phyloP scores from a whole-genome alignment of 1,140 invertebrate genomes.

The Trichogramma pretiosum region DNA sequence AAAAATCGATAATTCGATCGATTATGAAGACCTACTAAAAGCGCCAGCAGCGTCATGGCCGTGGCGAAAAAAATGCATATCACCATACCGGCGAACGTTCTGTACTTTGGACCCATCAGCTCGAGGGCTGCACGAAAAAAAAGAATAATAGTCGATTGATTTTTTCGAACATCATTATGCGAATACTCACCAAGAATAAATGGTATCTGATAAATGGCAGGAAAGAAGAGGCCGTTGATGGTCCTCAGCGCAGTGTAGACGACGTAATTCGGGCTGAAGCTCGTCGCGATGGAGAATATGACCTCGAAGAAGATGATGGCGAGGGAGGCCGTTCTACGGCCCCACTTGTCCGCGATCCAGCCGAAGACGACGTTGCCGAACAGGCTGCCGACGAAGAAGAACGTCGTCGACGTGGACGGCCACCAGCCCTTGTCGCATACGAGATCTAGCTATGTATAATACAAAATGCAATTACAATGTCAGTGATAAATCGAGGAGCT shows the following conservation, averaged over 20 bases:
- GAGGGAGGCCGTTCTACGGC: conserved; percentile 59
- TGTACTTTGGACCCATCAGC: conserved; percentile 57
- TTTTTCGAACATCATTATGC: background rate
- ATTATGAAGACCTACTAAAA: conserved; percentile 42
- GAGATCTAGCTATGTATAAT: conserved; percentile 55
- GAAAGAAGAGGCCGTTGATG: conserved; percentile 61
- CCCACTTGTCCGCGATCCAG: conserved; percentile 63
- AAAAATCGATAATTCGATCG: no score
- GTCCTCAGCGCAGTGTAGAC: conserved; percentile 56
- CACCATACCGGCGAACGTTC: conserved; percentile 59
- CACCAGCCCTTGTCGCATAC: conserved; percentile 60
- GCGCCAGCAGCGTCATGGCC: conserved; percentile 56
- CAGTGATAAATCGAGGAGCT: conserved; percentile 11
- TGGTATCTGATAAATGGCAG: conserved; percentile 61
- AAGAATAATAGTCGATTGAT: background rate
- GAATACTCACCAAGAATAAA: conserved; percentile 52
- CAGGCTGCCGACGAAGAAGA: conserved; percentile 61
- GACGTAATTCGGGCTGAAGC: conserved; percentile 59
- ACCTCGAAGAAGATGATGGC: conserved; percentile 59
- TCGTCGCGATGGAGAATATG: conserved; percentile 57
- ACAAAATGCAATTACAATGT: conserved; percentile 40
- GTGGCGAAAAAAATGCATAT: conserved; percentile 60
- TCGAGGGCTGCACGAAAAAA: conserved; percentile 45
- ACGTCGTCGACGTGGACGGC: conserved; percentile 54
- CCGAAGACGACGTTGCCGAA: conserved; percentile 65